Conservation (phyloP, 2,113 vertebrate genomes). For the Anguilla rostrata region DNA sequence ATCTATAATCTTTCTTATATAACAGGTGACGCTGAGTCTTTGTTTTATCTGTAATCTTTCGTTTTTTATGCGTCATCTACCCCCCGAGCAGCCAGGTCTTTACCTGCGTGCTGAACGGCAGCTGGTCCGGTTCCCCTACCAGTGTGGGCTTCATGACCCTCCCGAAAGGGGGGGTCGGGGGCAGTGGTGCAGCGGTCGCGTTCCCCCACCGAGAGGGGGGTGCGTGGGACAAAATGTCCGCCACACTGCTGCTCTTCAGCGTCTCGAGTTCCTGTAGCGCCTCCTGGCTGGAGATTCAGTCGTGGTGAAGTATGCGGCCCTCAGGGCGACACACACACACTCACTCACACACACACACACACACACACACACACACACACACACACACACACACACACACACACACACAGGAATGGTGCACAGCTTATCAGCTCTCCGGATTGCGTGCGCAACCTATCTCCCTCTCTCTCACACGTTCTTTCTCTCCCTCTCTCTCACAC, state of each 20-base stretch:
- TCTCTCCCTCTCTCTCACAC: neutral
- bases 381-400: too few species aligned
- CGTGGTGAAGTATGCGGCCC: neutral
- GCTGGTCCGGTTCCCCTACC: neutral
- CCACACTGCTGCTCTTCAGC: neutral
- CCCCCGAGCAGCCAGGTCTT: neutral
- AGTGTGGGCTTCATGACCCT: neutral
- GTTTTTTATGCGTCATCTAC: too few species aligned
- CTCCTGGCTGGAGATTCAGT: conserved; percentile 6
- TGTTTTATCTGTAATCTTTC: too few species aligned
- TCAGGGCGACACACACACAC: neutral
- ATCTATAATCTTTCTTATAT: too few species aligned
- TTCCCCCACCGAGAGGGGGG: conserved; percentile 38
- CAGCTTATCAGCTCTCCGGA: conserved; percentile 11
- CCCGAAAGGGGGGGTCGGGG: neutral
- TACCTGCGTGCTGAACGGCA: conserved; percentile 25
- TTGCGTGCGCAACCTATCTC: neutral
- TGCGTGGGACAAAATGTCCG: conserved; percentile 34
- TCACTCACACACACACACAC: too few species aligned
- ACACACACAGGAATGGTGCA: neutral
- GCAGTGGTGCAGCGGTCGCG: conserved; percentile 3
- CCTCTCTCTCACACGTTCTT: neutral
- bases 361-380: neutral
- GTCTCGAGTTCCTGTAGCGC: neutral
- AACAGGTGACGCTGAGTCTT: too few species aligned